These are phyloP conservation scores for Coluber constrictor DNA, from an alignment of 2,797 vertebrate genomes.

Conservation along the genomic window DNA sequence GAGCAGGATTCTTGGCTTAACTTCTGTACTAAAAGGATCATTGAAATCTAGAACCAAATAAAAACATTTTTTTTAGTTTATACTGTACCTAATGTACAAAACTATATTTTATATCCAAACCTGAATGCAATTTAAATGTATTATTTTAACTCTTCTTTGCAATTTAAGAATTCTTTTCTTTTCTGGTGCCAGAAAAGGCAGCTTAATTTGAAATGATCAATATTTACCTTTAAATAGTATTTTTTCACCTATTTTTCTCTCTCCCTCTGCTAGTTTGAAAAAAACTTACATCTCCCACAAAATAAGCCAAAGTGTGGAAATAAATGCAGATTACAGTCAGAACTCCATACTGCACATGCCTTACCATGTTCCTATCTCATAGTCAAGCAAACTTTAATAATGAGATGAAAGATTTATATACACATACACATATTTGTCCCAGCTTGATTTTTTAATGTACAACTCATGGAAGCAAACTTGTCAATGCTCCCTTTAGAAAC, in stretches of 20 bases:
- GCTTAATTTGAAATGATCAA: background rate
- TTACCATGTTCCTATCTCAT: background rate
- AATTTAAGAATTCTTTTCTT: background rate
- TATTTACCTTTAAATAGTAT: background rate
- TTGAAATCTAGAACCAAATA: conserved; percentile 82
- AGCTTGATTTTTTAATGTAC: background rate
- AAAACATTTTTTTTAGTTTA: conserved; percentile 44
- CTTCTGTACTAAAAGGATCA: conserved; percentile 85
- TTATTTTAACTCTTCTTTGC: conserved; percentile 6
- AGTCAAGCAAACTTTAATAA: background rate
- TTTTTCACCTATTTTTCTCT: conserved; percentile 30
- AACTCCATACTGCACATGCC: background rate
- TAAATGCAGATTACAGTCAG: background rate
- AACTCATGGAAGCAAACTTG: background rate
- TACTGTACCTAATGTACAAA: background rate
- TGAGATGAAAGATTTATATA: too few species aligned
- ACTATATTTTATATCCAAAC: background rate
- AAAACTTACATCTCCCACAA: background rate
- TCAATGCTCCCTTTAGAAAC: background rate
- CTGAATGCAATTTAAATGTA: background rate
- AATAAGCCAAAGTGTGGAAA: background rate
- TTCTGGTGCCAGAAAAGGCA: background rate
- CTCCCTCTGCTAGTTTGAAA: conserved; percentile 52
- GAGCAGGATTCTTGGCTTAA: conserved; percentile 90
- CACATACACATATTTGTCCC: background rate